These are phyloP conservation scores for Enteromius anoplus DNA, from an alignment of 2,797 vertebrate genomes.

Conservation along the genomic window DNA sequence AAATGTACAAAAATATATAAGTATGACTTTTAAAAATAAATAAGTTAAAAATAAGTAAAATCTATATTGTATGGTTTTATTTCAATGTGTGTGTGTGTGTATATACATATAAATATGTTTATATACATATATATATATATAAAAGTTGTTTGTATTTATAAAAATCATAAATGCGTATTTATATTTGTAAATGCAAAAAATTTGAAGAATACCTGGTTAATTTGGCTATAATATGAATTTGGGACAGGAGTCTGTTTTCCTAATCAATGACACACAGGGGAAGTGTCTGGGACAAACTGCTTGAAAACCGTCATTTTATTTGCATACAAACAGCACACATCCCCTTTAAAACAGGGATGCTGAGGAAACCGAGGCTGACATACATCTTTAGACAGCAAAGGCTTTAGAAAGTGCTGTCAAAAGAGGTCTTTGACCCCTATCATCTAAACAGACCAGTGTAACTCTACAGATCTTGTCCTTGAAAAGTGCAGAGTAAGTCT, in stretches of 20 bases:
- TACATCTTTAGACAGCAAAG: conserved; percentile 19
- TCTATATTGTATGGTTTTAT: too few relatives aligned
- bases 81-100: too few relatives aligned
- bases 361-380: not conserved
- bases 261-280: not conserved
- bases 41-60: too few relatives aligned
- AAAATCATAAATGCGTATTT: too few relatives aligned
- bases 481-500: conserved; percentile 71
- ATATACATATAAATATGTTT: too few relatives aligned
- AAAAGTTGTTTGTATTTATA: too few relatives aligned
- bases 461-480: conserved; percentile 68
- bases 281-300: not conserved
- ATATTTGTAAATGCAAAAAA: not conserved
- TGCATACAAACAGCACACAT: not conserved
- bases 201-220: not conserved
- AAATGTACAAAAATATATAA: too few relatives aligned
- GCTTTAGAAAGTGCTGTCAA: conserved; percentile 17
- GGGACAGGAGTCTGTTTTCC: not conserved
- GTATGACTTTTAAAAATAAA: too few relatives aligned
- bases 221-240: not conserved
- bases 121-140: too few relatives aligned
- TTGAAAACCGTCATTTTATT: not conserved
- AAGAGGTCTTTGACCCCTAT: conserved; percentile 48
- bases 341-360: not conserved
- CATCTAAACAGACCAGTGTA: conserved; percentile 62